Base-by-base conservation (phyloP, 2,113 vertebrate genomes). In the Stomatorhinus ivindoensis region DNA sequence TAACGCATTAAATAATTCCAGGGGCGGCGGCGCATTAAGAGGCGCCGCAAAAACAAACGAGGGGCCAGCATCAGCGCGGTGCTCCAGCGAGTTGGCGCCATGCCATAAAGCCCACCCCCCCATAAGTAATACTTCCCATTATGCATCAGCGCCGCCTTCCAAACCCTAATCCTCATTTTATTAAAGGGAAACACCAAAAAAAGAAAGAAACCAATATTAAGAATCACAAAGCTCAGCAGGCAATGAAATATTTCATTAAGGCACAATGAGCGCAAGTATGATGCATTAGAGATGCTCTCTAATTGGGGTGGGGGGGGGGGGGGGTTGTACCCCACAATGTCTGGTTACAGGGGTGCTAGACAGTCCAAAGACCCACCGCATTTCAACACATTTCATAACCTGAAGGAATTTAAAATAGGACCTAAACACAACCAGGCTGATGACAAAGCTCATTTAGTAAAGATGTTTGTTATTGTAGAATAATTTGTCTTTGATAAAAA, bases 101-200 rank as follows among this genome's bases (percentile, higher is more conserved):
- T 9, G 73, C 73, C 73, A 80, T 13, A 31, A 73, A n/a, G 21
- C 53, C 51, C 21, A 6, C 24, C 7, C 61, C 61, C 61, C 13
- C 69, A 80, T 80, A 27, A 80, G 73, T 39, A 80, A 90, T 87
- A 91, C 91, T 90, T 90, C 91, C 92, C 92, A 90, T 89, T 80
- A 90, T 89, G 90, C 51, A 27, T 89, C 39, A 10, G 80, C 39
- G 50, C 89, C 15, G 58, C 87, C 91, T 87, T 88, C 85, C 83
- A 84, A 2, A 44, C 84, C 13, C 83, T 94, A 94, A 95, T 94
- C 94, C 93, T 80, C 10, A 91, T 94, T 95, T 95, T 95, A 95
- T 95, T 94, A 93, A 93, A 94, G 85, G 47, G 83, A 90, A 92
- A 92, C 92, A 93, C 92, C 93, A 92, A 93, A 91, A 89, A 90